Percentiles rank a stretch among this genome's conserved stretches.
phyloP scores from a whole-genome alignment of 1,140 invertebrate genomes.

The Platyscapa corneri region DNA sequence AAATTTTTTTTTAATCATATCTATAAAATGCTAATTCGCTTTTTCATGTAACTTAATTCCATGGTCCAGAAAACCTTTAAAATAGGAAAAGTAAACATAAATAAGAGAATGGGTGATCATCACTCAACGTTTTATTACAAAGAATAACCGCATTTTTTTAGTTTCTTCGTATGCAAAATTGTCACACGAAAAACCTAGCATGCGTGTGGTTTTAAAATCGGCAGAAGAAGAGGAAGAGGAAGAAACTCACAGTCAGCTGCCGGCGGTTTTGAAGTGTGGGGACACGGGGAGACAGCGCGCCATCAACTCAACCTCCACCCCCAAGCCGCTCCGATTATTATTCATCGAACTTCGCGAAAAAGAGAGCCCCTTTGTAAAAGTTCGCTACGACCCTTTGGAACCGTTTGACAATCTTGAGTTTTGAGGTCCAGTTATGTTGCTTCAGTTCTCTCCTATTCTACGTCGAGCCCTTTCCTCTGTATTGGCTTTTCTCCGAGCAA shows the following conservation, averaged over 20 bases:
- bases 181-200: too few species aligned
- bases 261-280: constrained; percentile 56
- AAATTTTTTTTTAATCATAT: too few species aligned
- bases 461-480: background rate
- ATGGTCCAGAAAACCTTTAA: too few species aligned
- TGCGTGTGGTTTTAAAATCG: too few species aligned
- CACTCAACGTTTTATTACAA: too few species aligned
- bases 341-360: constrained; percentile 64
- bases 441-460: background rate
- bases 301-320: constrained; percentile 67
- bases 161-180: too few species aligned
- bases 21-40: too few species aligned
- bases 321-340: constrained; percentile 62
- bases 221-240: background rate
- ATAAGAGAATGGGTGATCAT: too few species aligned
- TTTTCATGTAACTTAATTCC: too few species aligned
- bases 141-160: too few species aligned
- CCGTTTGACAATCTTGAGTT: constrained; percentile 40
- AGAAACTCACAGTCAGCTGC: constrained; percentile 69
- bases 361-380: constrained; percentile 26
- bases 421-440: background rate
- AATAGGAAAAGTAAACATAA: too few species aligned
- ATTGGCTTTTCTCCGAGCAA: background rate
- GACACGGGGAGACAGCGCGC: constrained; percentile 60
- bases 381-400: background rate